Percentiles rank a stretch among this genome's conserved stretches.
Evolutionary conservation across 2,797 vertebrate species (phyloP).

Genomic region (Thalassophryne amazonica): DNA sequence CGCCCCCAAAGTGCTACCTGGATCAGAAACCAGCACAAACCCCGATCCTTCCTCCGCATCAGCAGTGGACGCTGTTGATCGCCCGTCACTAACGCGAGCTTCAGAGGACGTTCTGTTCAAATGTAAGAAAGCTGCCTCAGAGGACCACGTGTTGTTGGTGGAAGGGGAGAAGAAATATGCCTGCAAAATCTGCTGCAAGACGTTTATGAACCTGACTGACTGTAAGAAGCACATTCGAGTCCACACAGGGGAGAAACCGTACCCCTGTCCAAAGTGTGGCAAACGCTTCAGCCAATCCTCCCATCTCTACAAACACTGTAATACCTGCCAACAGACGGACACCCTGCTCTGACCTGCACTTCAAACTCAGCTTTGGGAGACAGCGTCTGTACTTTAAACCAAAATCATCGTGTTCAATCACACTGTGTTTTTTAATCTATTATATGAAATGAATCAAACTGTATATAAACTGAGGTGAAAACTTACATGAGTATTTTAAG

Average conservation of each 20-base stretch:
- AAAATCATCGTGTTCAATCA: not conserved
- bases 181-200: constrained; percentile 98
- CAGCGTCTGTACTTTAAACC: too few species aligned
- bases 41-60: constrained; percentile 64
- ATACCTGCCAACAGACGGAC: constrained; percentile 90
- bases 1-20: constrained; percentile 87
- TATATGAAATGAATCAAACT: constrained; percentile 6
- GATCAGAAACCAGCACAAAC: constrained; percentile 64
- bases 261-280: constrained; percentile 92
- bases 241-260: constrained; percentile 96
- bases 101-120: constrained; percentile 95
- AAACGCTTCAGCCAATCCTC: constrained; percentile 98
- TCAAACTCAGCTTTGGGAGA: too few species aligned
- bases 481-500: too few species aligned
- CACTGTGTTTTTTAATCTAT: constrained; percentile 1
- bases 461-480: constrained; percentile 4
- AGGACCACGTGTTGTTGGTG: constrained; percentile 93
- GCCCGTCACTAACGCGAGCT: constrained; percentile 83
- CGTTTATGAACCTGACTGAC: constrained; percentile 94
- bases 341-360: constrained; percentile 73
- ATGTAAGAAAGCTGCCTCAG: constrained; percentile 95
- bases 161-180: constrained; percentile 96
- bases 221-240: constrained; percentile 98
- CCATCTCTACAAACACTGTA: constrained; percentile 96
- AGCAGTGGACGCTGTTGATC: constrained; percentile 11